Base-by-base conservation (phyloP, 2,888 invertebrate genomes). In the Phengaris alcon region DNA sequence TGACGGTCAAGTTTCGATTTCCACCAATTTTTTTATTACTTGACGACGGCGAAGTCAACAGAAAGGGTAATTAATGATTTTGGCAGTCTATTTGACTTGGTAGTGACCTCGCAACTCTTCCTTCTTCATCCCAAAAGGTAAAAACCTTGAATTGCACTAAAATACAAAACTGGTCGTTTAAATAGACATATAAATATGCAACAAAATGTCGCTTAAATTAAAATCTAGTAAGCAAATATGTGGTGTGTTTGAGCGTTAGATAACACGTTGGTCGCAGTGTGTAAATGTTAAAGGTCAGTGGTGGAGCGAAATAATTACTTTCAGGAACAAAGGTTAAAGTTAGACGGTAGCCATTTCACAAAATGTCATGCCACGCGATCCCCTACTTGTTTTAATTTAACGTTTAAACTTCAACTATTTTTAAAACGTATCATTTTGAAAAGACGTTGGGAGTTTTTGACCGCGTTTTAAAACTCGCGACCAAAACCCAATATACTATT, bases 241-340 rank as follows among this genome's bases (percentile, higher is more conserved):
- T 15, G 69, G 46, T 15, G 69, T 48, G 35, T 35, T 64, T 9
- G 35, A 35, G 35, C 35, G 48, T 64, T 64, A 48, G 48, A 69
- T 69, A 69, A 48, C 69, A 48, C 5, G n/a, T 69, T 13, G 51
- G 72, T 52, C 35, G 54, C 15, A 6, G 4, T 35, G 35, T 46
- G 35, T 35, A 13, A 44, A 52, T 52, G 13, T 64, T 64, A 6
- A 54, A 72, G 72, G 72, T 72, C 72, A 72, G 13, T 35, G 72
- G 72, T 35, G 54, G 51, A 70, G 52, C 7, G 35, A 72, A 72
- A 72, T 72, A 72, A 72, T 72, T 72, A 72, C 72, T 35, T 52
- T 52, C 72, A 15, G 52, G 22, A 22, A 72, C 72, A 72, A 72
- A 72, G 72, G 72, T 13, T 72, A 70, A 52, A 52, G 70, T 70